Percentiles rank a stretch among this genome's conserved stretches.
These are phyloP conservation scores for Pantherophis alleghaniensis DNA, from an alignment of 2,797 vertebrate species.

Conservation along the genomic window DNA sequence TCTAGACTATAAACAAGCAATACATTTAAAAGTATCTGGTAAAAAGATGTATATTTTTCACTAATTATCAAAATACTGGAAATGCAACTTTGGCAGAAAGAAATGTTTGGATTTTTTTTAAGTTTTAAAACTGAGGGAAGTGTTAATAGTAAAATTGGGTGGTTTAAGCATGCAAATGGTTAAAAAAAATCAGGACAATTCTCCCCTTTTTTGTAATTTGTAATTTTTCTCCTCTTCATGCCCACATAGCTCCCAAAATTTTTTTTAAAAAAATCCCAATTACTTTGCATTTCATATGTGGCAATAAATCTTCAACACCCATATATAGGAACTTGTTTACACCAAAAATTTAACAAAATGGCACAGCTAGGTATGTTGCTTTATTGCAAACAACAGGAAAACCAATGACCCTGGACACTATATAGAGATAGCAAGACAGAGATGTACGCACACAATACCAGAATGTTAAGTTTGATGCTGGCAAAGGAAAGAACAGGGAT, in stretches of 20 bases:
- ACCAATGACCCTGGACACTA: neutral
- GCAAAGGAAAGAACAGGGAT: neutral
- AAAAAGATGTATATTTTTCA: neutral
- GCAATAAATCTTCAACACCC: neutral
- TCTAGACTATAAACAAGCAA: conserved; percentile 70
- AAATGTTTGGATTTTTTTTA: neutral
- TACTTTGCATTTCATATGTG: neutral
- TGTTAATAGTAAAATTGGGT: neutral
- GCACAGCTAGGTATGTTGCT: neutral
- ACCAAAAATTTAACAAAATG: neutral
- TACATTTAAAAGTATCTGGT: neutral
- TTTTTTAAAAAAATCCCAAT: neutral
- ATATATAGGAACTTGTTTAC: neutral
- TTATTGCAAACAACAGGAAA: neutral
- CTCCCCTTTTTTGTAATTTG: neutral
- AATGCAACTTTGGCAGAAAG: neutral
- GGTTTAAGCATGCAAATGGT: neutral
- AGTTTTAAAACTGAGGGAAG: neutral
- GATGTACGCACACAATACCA: neutral
- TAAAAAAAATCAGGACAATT: neutral
- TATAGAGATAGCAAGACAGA: neutral
- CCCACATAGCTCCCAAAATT: neutral
- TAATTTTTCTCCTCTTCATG: neutral
- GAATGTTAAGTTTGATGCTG: neutral
- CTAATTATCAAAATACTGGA: neutral